A percentile compares a stretch with the other conserved stretches of the same genome.
These are phyloP conservation scores for Hirtodrosophila duncani DNA, from an alignment of 2,888 invertebrate species.

Conservation along the genomic window DNA sequence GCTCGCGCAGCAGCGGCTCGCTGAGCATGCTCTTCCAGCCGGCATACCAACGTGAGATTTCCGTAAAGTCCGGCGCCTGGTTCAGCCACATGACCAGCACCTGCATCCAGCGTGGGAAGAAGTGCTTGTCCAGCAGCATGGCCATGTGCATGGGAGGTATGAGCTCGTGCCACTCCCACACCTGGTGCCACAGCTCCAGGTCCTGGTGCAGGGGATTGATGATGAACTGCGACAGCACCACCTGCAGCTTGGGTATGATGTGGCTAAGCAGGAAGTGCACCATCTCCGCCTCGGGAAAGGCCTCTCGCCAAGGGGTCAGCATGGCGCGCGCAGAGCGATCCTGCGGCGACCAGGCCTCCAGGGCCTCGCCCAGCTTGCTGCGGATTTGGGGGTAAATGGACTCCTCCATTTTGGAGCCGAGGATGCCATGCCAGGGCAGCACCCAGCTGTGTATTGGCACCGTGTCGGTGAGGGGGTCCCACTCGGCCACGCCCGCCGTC, in stretches of 20 bases:
- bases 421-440: constrained; percentile 94
- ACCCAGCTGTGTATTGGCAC: constrained; percentile 98
- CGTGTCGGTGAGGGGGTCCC: constrained; percentile 97
- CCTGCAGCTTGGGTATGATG: constrained; percentile 92
- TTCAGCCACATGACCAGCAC: constrained; percentile 93
- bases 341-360: constrained; percentile 96
- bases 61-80: constrained; percentile 91
- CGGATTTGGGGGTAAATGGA: constrained; percentile 93
- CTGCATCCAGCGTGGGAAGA: constrained; percentile 96
- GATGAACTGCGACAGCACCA: constrained; percentile 82
- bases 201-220: constrained; percentile 87
- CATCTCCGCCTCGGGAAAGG: constrained; percentile 87
- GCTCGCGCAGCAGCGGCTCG: constrained; percentile 80
- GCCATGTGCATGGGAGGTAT: constrained; percentile 88
- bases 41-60: constrained; percentile 92
- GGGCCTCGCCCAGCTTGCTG: constrained; percentile 91
- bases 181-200: constrained; percentile 94
- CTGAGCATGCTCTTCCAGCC: constrained; percentile 83
- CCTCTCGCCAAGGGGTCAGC: constrained; percentile 91
- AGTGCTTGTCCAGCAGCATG: constrained; percentile 89
- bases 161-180: constrained; percentile 95
- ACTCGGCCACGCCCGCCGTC: constrained; percentile 87
- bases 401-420: constrained; percentile 81
- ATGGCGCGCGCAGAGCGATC: constrained; percentile 95
- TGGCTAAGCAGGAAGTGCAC: constrained; percentile 90